Base-by-base conservation (phyloP, 1,140 invertebrate species). In the Araneus ventricosus region DNA sequence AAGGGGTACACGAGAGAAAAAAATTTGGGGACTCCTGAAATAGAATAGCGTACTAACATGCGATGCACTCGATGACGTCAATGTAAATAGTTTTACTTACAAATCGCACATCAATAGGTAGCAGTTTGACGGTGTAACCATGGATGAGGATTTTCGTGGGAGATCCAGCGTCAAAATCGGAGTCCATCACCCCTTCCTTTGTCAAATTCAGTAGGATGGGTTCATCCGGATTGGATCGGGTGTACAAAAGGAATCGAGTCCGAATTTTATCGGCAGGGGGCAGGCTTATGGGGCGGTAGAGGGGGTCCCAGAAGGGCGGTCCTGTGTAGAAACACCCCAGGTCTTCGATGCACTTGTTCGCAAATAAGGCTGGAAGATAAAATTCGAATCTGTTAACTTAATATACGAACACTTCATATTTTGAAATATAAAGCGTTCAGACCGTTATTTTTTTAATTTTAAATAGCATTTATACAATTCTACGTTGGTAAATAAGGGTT, bases 331-430 rank as follows among this genome's bases (percentile, higher is more conserved):
- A 94, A 39, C 94, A 94, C 2, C 93, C 94, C 7, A 94, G 67
- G 37, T 94, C 82, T 20, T 59, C 63, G 1, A 94, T 86, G 61
- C 94, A 94, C 96, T 96, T 94, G 37, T 70, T 92, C n/a, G n/a
- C 52, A 34, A 84, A 91, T 14, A 90, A 20, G 2, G 7, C 75
- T 59, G 20, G 52, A 75, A 88, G 30, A 37, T 30, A 30, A 8
- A n/a, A 30, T 10, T 52, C 45, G 45, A 52, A 52, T 52, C 2
- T 14, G 10, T 52, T 14, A 14, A 52, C 17, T 52, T 14, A 52
- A 0, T 52, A 52, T 14, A 52, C 4, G 10, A 52, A 14, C 10
- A 1, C 17, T 2, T 52, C 10, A 17, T 17, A 17, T 52, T 52
- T 52, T 52, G 10, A 14, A 52, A 17, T 52, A 14, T 52, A 52